Evolutionary conservation across 2,113 vertebrate species (phyloP).

Genomic region (Daphoenositta chrysoptera): DNA sequence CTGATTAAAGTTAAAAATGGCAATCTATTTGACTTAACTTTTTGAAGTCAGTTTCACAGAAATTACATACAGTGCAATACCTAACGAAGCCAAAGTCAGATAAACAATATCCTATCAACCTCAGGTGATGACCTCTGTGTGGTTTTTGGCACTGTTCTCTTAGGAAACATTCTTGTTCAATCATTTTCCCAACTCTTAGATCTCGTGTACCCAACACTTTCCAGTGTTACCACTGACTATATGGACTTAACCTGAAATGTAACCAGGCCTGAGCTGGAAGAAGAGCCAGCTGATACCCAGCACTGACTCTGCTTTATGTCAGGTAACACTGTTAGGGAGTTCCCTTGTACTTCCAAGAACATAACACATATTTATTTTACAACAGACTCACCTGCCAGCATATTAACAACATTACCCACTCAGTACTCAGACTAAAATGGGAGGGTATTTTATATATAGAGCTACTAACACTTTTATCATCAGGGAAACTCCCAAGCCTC

Average conservation of each 20-base stretch:
- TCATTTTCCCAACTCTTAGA: neutral
- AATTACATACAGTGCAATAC: neutral
- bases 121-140: neutral
- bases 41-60: neutral
- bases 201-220: neutral
- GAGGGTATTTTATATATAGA: neutral
- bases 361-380: neutral
- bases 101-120: neutral
- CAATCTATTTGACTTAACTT: neutral
- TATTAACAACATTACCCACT: neutral
- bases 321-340: neutral
- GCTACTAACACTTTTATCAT: neutral
- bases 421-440: neutral
- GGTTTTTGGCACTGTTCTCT: neutral
- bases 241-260: neutral
- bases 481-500: neutral
- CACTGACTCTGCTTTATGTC: neutral
- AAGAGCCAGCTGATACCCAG: neutral
- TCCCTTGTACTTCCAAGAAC: neutral
- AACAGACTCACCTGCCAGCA: neutral
- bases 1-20: neutral
- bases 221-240: neutral
- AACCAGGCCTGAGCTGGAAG: neutral
- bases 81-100: neutral
- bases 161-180: neutral